Conservation (phyloP, 1,140 invertebrate genomes). For the Leucophenga varia region DNA sequence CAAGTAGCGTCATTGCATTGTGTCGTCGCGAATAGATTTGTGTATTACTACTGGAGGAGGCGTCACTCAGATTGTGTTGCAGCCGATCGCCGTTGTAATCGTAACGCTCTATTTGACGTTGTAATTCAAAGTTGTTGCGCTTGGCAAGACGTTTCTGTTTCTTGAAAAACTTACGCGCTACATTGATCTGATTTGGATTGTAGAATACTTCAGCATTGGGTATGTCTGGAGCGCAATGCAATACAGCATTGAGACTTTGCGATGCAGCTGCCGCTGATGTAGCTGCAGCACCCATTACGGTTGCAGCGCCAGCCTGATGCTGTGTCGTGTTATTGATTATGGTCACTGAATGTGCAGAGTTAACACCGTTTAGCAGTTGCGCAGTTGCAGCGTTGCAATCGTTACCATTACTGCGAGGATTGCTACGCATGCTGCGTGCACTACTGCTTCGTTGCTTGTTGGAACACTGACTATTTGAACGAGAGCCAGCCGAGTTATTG, state of each 20-base stretch:
- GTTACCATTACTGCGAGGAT: constrained; percentile 32
- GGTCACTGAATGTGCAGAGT: constrained; percentile 12
- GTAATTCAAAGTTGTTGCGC: constrained; percentile 72
- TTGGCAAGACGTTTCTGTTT: constrained; percentile 79
- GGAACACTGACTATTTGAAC: constrained; percentile 66
- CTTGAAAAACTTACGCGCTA: constrained; percentile 88
- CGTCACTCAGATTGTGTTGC: constrained; percentile 59
- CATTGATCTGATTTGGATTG: constrained; percentile 89
- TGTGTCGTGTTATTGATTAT: constrained; percentile 37
- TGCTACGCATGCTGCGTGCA: constrained; percentile 41
- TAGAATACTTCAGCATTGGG: constrained; percentile 79
- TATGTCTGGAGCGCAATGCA: constrained; percentile 43
- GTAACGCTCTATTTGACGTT: constrained; percentile 61
- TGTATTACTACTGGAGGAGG: constrained; percentile 58
- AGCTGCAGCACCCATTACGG: constrained; percentile 60
- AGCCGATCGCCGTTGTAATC: constrained; percentile 58
- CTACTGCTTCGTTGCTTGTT: constrained; percentile 42
- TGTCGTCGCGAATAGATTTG: constrained; percentile 55
- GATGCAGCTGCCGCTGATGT: constrained; percentile 67
- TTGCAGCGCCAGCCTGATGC: constrained; percentile 31
- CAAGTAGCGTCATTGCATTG: constrained; percentile 67
- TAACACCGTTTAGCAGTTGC: constrained; percentile 19
- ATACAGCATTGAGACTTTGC: constrained; percentile 64
- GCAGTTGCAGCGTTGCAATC: constrained; percentile 29
- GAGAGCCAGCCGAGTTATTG: constrained; percentile 59